Conservation (phyloP, 1,140 invertebrate species). For the Samia ricini region DNA sequence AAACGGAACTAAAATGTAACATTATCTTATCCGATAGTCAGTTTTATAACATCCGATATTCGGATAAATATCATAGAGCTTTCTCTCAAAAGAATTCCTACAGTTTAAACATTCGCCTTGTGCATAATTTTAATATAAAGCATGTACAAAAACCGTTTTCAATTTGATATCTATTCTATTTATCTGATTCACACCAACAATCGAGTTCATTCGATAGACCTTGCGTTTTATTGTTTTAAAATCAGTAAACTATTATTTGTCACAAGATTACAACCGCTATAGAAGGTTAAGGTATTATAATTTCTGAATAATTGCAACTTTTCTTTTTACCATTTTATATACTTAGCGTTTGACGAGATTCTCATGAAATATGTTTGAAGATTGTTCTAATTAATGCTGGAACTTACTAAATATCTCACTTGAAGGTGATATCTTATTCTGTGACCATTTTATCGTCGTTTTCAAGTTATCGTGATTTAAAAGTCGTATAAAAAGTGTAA, state of each 20-base stretch:
- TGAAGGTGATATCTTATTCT: no score
- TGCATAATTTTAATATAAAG: slow-evolving; percentile 42
- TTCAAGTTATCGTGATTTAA: no score
- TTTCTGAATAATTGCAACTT: no score
- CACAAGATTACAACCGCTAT: not conserved
- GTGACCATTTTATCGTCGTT: no score
- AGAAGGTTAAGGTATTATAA: not conserved
- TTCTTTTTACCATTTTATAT: no score
- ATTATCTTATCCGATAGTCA: not conserved
- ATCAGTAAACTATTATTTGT: slow-evolving; percentile 46
- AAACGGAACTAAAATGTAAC: slow-evolving; percentile 2
- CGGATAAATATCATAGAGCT: slow-evolving; percentile 33
- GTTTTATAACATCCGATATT: slow-evolving; percentile 10
- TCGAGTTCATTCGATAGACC: slow-evolving; percentile 50
- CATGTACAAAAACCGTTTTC: slow-evolving; percentile 42
- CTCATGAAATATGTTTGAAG: no score
- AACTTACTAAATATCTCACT: no score
- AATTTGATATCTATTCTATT: slow-evolving; percentile 52
- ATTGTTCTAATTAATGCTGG: no score
- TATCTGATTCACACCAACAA: slow-evolving; percentile 71
- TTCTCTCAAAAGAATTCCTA: slow-evolving; percentile 20
- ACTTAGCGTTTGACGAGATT: no score
- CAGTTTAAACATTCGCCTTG: slow-evolving; percentile 25
- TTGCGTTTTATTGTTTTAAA: slow-evolving; percentile 71
- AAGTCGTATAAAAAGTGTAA: no score